Conservation (phyloP, 2,113 vertebrate species). For the Lamprologus ornatipinnis region DNA sequence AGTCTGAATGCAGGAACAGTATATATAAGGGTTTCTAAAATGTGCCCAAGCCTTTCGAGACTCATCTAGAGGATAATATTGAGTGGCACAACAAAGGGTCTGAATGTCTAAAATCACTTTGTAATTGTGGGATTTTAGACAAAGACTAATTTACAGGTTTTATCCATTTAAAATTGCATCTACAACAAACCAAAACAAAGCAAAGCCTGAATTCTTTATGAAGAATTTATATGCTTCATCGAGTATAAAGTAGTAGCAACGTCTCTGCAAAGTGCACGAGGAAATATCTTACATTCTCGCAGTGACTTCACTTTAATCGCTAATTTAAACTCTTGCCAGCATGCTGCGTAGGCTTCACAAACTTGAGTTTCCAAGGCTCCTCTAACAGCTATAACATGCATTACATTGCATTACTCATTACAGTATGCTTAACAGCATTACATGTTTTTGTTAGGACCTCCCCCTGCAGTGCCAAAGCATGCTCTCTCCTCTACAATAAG, state of each 20-base stretch:
- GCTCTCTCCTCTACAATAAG: conserved; percentile 5
- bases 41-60: neutral
- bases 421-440: neutral
- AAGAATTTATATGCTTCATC: neutral
- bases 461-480: neutral
- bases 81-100: neutral
- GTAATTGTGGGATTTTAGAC: neutral
- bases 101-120: neutral
- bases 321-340: neutral
- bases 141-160: neutral
- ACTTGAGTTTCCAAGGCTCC: neutral
- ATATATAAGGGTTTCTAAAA: neutral
- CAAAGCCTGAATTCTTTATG: neutral
- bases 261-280: neutral
- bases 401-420: neutral
- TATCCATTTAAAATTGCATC: neutral
- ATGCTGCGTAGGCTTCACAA: neutral
- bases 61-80: neutral
- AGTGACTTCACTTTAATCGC: neutral
- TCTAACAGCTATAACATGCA: neutral
- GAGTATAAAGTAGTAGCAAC: rapidly evolving
- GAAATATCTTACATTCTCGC: neutral
- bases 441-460: neutral
- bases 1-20: neutral
- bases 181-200: neutral